Base-by-base conservation (phyloP, 1,140 invertebrate genomes). In the Lucilia sericata region DNA sequence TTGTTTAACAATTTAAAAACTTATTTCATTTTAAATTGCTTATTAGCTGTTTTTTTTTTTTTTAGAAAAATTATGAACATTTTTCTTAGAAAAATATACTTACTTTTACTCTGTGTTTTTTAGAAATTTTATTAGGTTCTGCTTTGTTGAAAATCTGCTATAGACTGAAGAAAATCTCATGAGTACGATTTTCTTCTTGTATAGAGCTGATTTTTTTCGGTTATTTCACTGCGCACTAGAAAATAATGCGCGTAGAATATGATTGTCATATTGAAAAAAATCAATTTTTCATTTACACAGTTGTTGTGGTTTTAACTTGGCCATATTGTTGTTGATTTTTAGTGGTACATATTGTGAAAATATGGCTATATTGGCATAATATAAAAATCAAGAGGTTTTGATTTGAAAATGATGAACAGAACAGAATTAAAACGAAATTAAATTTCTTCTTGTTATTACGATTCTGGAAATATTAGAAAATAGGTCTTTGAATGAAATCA, bases 181-280 rank as follows among this genome's bases (percentile, higher is more conserved):
- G 65, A 70, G 65, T 25, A 70, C n/a, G 1, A 1, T 30, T 42
- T 19, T 70, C n/a, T 9, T 70, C 14, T 17, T 4, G 65, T 70
- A 70, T n/a, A 21, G 65, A 21, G 65, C 65, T 70, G 65, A 70
- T 70, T 70, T 70, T 55, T 55, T 55, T 55, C 13, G 7, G 0
- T 55, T 55, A 42, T 80, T 19, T 9, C 42, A 25, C 10, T 80
- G 76, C 76, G 76, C 76, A 80, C 42, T 13, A 80, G 5, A 51
- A 80, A 80, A 49, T 49, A 47, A 80, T 80, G 76, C 76, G 76
- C 76, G 42, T 51, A 80, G 21, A 13, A 14, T 17, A 70, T 70
- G 3, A 7, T 70, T 70, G 65, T 70, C 65, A 70, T 21, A 70
- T 70, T 70, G 65, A 70, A 21, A 80, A 78, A 78, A 80, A 80